A percentile compares a stretch with the other conserved stretches of the same genome.
Evolutionary conservation across 2,888 invertebrate genomes (phyloP).

Genomic region (Lypha dubia): DNA sequence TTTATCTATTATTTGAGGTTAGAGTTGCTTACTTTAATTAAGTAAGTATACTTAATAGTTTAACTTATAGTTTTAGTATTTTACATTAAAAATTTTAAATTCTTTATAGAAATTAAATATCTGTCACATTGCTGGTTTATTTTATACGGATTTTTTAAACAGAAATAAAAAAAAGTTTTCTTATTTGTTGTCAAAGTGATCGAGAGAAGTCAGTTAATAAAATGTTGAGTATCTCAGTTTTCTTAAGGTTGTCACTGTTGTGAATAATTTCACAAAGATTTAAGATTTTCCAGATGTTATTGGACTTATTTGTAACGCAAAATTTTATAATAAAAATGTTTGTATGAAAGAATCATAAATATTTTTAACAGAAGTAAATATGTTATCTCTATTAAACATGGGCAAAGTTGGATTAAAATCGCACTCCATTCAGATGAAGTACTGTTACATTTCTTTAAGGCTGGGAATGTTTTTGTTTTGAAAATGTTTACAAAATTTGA

Average conservation of each 20-base stretch:
- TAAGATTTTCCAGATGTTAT: background rate
- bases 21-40: slow-evolving; percentile 52
- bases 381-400: too few species aligned
- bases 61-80: slow-evolving; percentile 35
- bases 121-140: slow-evolving; percentile 49
- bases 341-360: too few species aligned
- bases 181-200: slow-evolving; percentile 5
- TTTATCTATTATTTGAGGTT: slow-evolving; percentile 72
- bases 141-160: slow-evolving; percentile 35
- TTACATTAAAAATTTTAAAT: slow-evolving; percentile 15
- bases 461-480: background rate
- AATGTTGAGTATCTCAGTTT: slow-evolving; percentile 6
- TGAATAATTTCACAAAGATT: slow-evolving; percentile 6
- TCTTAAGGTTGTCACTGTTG: background rate
- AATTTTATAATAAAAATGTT: too few species aligned
- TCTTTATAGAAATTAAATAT: slow-evolving; percentile 27
- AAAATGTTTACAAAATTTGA: too few species aligned
- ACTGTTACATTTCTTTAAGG: too few species aligned
- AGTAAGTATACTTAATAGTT: slow-evolving; percentile 34
- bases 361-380: too few species aligned
- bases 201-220: slow-evolving; percentile 57
- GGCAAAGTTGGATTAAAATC: too few species aligned
- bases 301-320: background rate
- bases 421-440: too few species aligned
- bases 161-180: background rate